Base-by-base conservation (phyloP, 2,113 vertebrate species). In the Varanus komodoensis region DNA sequence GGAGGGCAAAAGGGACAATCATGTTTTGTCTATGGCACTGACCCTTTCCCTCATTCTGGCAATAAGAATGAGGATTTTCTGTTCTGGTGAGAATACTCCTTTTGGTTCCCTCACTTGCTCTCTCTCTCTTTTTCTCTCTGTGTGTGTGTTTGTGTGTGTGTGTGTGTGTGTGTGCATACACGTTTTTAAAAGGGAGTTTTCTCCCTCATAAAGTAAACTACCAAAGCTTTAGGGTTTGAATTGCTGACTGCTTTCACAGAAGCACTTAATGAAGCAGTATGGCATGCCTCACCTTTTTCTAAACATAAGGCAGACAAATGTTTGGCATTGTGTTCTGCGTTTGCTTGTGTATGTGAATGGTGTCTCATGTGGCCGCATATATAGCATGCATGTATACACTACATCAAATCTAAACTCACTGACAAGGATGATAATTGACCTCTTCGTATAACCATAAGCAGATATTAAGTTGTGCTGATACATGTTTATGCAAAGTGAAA, bases 401-500 rank as follows among this genome's bases (percentile, higher is more conserved):
- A 87, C 12, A 87, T 19, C 44, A 87, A 87, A 48, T 89, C 75
- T 91, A 87, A 89, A 85, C 0, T 0, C 52, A 80, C 73, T 69
- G 25, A 87, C 87, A 50, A 0, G 0, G 69, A 64, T 67, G 6
- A 23, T 52, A 93, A 92, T 27, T 93, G 50, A 54, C 5, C 85
- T 77, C 0, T 32, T 71, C 29, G 25, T 79, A 27, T 14, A 93
- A 81, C 0, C 81, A 79, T 82, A 89, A 57, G 34, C 74, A 32
- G 14, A 88, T 89, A 79, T 89, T 32, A 89, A 29, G 69, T 91
- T 91, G 82, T 91, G 19, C 19, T 91, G 67, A 68, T 87, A 1
- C 1, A n/a, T 90, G 27, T 90, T 88, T 34, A 89, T 77, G 34
- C 8, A 92, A 92, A 92, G 71, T 84, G 90, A 88, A 91, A 15